These are phyloP conservation scores for Orthonychiurus folsomi DNA, from an alignment of 2,888 invertebrate genomes.

Conservation along the genomic window DNA sequence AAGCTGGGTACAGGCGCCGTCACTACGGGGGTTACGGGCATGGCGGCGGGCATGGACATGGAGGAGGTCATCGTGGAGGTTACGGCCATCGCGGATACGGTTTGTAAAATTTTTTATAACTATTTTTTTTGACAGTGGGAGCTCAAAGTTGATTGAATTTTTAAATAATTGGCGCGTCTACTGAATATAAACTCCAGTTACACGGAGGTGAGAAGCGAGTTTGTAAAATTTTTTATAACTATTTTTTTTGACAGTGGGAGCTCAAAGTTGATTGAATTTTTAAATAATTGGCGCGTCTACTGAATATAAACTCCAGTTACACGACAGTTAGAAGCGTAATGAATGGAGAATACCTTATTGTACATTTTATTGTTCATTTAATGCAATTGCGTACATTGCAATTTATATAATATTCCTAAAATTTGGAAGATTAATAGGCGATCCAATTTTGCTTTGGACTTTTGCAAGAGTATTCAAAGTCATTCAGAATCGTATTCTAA, in stretches of 20 bases:
- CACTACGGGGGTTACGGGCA: constrained; percentile 4
- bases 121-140: no score
- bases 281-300: neutral
- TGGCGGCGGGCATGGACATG: constrained; percentile 9
- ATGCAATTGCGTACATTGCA: no score
- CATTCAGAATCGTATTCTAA: neutral
- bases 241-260: no score
- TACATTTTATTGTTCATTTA: no score
- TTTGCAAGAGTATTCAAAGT: neutral
- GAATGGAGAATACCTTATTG: no score
- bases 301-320: neutral
- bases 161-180: neutral
- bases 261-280: neutral
- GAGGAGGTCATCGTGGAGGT: constrained; percentile 2
- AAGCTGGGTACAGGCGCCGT: neutral
- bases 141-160: neutral
- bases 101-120: neutral
- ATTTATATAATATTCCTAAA: no score
- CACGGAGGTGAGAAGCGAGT: neutral
- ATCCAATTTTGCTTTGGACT: neutral
- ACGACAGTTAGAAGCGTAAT: neutral
- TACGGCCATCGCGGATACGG: constrained; percentile 7
- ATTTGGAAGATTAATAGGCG: neutral
- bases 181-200: neutral
- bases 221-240: neutral